These are phyloP conservation scores for Arnoldichthys spilopterus DNA, from an alignment of 2,797 vertebrate genomes.

Conservation along the genomic window DNA sequence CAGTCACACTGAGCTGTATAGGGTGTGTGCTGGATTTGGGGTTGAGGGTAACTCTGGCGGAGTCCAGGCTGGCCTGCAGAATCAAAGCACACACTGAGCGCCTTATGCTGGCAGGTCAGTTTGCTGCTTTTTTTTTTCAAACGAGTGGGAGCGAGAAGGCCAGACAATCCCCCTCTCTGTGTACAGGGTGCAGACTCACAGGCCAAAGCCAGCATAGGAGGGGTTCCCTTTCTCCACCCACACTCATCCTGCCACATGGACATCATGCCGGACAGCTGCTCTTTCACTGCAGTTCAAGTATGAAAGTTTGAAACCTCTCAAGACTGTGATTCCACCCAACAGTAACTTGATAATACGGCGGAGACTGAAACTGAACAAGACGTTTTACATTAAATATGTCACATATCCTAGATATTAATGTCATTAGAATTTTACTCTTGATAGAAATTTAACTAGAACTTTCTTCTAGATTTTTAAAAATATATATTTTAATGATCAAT, in stretches of 20 bases:
- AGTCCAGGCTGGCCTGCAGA: background rate
- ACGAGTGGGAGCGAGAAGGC: background rate
- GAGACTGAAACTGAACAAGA: no score
- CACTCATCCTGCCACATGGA: slow-evolving; percentile 28
- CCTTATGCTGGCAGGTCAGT: slow-evolving; percentile 22
- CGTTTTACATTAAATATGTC: no score
- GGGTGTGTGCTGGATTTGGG: background rate
- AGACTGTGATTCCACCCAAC: no score
- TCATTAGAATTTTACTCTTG: no score
- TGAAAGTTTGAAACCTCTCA: background rate
- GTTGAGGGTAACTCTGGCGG: background rate
- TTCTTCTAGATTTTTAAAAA: background rate
- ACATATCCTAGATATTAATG: no score
- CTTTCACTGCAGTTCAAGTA: background rate
- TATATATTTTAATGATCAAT: background rate
- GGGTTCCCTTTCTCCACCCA: slow-evolving; percentile 14
- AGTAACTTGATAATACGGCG: background rate
- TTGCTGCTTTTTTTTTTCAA: background rate
- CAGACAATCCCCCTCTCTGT: slow-evolving; percentile 39
- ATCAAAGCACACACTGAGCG: slow-evolving; percentile 6
- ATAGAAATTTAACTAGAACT: no score
- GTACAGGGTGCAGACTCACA: background rate
- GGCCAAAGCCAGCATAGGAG: background rate
- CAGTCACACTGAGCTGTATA: background rate
- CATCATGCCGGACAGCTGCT: background rate